Percentiles rank a stretch among this genome's conserved stretches.
Conservation (phyloP, 37 sponge, comb jelly and placozoan species). For the Agelas oroides region DNA sequence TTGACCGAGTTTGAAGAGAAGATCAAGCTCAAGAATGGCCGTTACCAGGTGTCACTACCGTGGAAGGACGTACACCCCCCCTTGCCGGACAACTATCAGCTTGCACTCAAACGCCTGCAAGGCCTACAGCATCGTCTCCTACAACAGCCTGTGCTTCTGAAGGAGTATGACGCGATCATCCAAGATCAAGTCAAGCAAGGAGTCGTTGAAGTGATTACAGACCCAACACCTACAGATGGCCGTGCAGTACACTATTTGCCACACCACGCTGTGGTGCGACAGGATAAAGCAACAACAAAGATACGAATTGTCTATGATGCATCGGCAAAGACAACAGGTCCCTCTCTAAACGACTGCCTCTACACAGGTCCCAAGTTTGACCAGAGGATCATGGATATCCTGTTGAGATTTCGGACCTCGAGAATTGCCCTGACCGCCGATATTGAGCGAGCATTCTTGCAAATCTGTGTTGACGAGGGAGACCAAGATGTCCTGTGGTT, state of each 20-base stretch:
- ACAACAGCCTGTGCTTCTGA: conserved; percentile 3
- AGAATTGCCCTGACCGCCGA: conserved; percentile 14
- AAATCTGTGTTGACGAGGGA: conserved; percentile 1
- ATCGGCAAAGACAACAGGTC: conserved; percentile 16
- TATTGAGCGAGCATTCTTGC: conserved; percentile 30
- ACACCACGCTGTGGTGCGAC: conserved; percentile 31
- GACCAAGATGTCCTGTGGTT: conserved; percentile 37
- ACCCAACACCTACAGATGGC: background rate
- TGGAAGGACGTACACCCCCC: conserved; percentile 27
- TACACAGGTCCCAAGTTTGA: conserved; percentile 10
- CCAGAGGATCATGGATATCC: conserved; percentile 37
- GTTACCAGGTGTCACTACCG: conserved; percentile 39
- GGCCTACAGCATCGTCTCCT: conserved; percentile 20
- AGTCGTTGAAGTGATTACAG: conserved; percentile 17
- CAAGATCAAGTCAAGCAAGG: conserved; percentile 37
- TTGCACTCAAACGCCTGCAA: conserved; percentile 3
- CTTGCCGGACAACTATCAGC: conserved; percentile 39
- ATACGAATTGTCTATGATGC: conserved; percentile 21
- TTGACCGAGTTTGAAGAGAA: conserved; percentile 1
- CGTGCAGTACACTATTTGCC: conserved; percentile 31
- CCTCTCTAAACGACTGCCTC: conserved; percentile 27
- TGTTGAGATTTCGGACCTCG: conserved; percentile 12
- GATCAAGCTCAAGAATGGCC: background rate
- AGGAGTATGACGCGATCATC: conserved; percentile 32
- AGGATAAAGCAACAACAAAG: conserved; percentile 20